phyloP scores from a whole-genome alignment of 2,888 invertebrate species.

The Tipula confusa region DNA sequence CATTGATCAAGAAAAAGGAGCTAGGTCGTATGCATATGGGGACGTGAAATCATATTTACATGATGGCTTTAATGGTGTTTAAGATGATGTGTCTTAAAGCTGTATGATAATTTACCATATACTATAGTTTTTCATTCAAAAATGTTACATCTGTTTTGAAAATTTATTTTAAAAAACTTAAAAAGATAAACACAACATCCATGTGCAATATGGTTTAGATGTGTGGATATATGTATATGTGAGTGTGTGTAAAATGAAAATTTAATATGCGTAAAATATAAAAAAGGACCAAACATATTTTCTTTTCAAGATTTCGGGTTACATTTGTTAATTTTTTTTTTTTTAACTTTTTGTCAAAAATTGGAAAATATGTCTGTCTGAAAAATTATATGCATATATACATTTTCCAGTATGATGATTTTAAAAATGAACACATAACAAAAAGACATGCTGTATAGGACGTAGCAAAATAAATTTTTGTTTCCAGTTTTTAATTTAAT shows the following conservation, averaged over 20 bases:
- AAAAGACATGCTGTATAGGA: not conserved
- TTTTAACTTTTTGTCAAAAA: not conserved
- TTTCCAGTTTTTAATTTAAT: not conserved
- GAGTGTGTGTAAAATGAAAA: not conserved
- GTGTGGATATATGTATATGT: not conserved
- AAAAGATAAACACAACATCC: slow-evolving; percentile 20
- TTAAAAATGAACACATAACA: not conserved
- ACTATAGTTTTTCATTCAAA: no score
- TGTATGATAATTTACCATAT: not conserved
- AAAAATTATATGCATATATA: not conserved
- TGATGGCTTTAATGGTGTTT: not conserved
- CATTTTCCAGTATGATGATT: slow-evolving; percentile 3
- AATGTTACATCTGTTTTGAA: not conserved
- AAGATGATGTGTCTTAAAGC: not conserved
- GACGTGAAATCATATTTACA: not conserved
- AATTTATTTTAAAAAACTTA: not conserved
- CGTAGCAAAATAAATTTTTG: not conserved
- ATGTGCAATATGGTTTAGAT: not conserved
- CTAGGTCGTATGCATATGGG: not conserved
- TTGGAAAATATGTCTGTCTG: not conserved
- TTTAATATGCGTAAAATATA: slow-evolving; percentile 15
- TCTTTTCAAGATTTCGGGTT: not conserved
- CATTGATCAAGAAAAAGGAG: not conserved
- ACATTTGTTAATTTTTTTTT: not conserved
- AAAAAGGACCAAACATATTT: slow-evolving; percentile 4